These are phyloP conservation scores for Argyresthia albistria DNA, from an alignment of 2,888 invertebrate genomes.

Conservation along the genomic window DNA sequence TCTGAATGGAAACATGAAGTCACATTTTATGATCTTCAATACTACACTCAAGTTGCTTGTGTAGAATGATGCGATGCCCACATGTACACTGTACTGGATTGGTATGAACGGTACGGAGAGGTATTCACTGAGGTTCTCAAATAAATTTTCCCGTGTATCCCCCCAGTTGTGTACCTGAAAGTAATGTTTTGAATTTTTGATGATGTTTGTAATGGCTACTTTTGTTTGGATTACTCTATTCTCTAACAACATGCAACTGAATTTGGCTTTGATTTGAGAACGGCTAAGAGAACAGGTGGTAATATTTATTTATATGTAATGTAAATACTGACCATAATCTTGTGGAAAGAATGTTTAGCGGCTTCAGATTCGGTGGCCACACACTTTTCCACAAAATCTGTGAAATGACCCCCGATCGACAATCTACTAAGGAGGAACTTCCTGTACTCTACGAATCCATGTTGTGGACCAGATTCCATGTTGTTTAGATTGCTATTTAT, in stretches of 20 bases:
- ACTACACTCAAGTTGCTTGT: constrained; percentile 42
- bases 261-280: no score
- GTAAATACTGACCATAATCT: constrained; percentile 39
- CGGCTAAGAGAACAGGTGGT: no score
- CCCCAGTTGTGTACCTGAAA: constrained; percentile 52
- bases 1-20: constrained; percentile 48
- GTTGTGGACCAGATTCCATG: constrained; percentile 13
- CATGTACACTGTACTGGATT: constrained; percentile 26
- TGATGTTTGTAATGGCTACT: no score
- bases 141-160: constrained; percentile 26
- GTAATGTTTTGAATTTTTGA: neutral
- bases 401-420: constrained; percentile 19
- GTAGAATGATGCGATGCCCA: constrained; percentile 39
- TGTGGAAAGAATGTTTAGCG: constrained; percentile 44
- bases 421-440: constrained; percentile 83
- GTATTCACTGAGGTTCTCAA: constrained; percentile 35
- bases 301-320: neutral
- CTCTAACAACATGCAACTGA: neutral
- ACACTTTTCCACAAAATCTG: constrained; percentile 39
- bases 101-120: constrained; percentile 36
- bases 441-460: constrained; percentile 74
- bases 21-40: constrained; percentile 38
- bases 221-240: no score
- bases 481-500: neutral
- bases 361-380: constrained; percentile 36